Evolutionary conservation across 2,797 vertebrate genomes (phyloP).

Genomic region (Labeo calbasu): DNA sequence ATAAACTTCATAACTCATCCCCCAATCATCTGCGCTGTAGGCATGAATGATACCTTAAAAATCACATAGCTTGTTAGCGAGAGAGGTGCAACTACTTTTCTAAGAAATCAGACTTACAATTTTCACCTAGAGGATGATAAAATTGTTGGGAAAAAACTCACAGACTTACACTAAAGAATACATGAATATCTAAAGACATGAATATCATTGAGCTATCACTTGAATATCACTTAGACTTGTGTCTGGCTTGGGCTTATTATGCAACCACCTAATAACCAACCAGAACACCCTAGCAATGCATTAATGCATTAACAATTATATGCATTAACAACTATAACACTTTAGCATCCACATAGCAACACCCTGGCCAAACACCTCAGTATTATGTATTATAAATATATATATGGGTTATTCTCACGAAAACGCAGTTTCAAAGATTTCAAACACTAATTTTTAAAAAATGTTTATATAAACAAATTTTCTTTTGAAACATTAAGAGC

Average conservation of each 20-base stretch:
- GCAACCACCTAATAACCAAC: not conserved
- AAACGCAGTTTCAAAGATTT: too few species aligned
- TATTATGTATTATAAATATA: not conserved
- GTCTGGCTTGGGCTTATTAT: not conserved
- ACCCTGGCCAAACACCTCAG: not conserved
- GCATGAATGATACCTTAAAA: not conserved
- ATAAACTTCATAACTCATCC: not conserved
- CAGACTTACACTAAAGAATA: not conserved
- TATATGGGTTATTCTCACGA: too few species aligned
- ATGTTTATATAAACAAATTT: too few species aligned
- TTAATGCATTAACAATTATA: not conserved
- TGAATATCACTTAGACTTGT: not conserved
- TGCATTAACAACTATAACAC: not conserved
- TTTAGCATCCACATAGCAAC: not conserved
- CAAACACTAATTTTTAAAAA: too few species aligned
- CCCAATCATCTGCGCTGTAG: not conserved
- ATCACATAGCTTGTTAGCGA: not conserved
- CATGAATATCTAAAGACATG: not conserved
- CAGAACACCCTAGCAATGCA: not conserved
- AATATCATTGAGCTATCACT: not conserved
- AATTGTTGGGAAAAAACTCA: not conserved
- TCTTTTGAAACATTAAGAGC: too few species aligned
- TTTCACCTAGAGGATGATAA: slow-evolving; percentile 6
- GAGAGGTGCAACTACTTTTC: slow-evolving; percentile 17
- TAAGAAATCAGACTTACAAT: slow-evolving; percentile 18